A percentile compares a stretch with the other conserved stretches of the same genome.
Conservation (phyloP, 2,113 vertebrate genomes). For the Motacilla tschutschensis region DNA sequence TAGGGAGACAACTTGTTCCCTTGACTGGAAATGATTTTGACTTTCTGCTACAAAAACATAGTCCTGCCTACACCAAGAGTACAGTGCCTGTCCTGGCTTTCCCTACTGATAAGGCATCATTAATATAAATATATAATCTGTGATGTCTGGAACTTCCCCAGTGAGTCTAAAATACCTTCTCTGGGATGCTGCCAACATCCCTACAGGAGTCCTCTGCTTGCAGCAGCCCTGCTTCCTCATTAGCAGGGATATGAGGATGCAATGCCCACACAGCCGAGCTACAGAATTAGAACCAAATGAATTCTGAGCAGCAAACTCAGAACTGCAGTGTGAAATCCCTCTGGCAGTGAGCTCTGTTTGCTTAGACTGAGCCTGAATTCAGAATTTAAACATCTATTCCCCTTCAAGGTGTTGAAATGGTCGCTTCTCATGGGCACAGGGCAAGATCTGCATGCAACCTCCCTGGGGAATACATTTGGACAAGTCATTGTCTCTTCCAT, state of each 20-base stretch:
- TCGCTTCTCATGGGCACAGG: not conserved
- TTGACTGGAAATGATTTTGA: not conserved
- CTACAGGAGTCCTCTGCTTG: not conserved
- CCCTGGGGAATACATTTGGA: rapidly evolving
- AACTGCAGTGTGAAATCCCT: not conserved
- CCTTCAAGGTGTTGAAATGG: not conserved
- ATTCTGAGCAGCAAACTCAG: not conserved
- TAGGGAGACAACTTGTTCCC: not conserved
- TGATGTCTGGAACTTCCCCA: not conserved
- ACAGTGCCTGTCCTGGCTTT: not conserved
- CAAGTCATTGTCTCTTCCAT: not conserved
- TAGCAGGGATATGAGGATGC: not conserved
- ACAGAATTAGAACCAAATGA: constrained; percentile 3
- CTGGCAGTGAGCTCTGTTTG: not conserved
- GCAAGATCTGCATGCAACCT: not conserved
- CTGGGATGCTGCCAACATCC: not conserved
- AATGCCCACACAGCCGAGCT: not conserved
- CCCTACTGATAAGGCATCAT: not conserved
- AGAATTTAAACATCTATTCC: not conserved
- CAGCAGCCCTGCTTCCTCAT: not conserved
- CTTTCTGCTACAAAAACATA: not conserved
- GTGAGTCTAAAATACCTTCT: not conserved
- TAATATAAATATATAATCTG: not conserved
- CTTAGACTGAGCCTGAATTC: not conserved
- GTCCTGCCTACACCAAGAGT: not conserved